Evolutionary conservation across 2,888 invertebrate species (phyloP).

Genomic region (Branchellion lobata): DNA sequence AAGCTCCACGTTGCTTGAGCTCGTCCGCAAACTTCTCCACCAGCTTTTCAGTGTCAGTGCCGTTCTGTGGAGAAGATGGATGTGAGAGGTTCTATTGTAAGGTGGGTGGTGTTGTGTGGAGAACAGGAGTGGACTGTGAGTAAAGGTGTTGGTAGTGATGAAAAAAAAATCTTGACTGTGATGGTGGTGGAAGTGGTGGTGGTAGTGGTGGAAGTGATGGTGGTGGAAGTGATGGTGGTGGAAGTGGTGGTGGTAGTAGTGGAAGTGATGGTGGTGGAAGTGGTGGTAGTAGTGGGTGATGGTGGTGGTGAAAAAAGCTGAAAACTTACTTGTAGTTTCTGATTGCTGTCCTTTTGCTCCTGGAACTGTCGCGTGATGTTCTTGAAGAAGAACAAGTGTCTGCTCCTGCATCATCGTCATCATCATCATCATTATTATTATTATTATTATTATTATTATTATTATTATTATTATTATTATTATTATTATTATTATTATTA

Average conservation of each 20-base stretch:
- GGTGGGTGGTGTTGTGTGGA: no score
- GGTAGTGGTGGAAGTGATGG: no score
- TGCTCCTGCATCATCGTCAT: slow-evolving; percentile 56
- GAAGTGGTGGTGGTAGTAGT: no score
- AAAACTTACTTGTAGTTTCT: not conserved
- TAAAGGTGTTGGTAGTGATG: no score
- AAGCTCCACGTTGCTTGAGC: not conserved
- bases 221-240: no score
- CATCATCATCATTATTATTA: not conserved
- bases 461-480: not conserved
- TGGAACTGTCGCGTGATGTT: slow-evolving; percentile 92
- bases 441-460: not conserved
- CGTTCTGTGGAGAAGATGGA: slow-evolving; percentile 6
- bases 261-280: no score
- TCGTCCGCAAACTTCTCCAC: not conserved
- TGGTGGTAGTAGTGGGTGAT: no score
- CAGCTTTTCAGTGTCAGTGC: slow-evolving; percentile 6
- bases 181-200: no score
- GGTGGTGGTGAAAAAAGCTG: not conserved
- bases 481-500: not conserved
- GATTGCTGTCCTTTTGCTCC: slow-evolving; percentile 74
- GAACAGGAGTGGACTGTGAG: no score
- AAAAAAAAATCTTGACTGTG: no score
- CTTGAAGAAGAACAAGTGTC: slow-evolving; percentile 91
- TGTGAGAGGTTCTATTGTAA: no score